Evolutionary conservation across 2,888 invertebrate genomes (phyloP).

Genomic region (Lypha dubia): DNA sequence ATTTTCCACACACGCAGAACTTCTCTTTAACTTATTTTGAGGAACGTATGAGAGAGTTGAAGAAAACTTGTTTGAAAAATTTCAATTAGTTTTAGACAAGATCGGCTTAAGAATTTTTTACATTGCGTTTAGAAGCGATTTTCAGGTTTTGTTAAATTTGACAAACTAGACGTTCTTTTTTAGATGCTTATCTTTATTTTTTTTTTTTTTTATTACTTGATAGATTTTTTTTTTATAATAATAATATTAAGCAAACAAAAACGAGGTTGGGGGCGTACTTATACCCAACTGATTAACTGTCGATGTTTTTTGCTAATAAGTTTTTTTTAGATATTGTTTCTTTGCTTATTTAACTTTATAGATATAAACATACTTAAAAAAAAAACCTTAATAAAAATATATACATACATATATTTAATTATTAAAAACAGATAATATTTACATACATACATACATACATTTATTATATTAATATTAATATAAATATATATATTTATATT

Average conservation of each 20-base stretch:
- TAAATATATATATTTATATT: constrained; percentile 13
- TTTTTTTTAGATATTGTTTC: constrained; percentile 51
- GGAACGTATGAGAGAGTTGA: too few species aligned
- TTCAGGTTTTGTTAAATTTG: constrained; percentile 3
- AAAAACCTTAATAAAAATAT: constrained; percentile 47
- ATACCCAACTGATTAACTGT: constrained; percentile 80
- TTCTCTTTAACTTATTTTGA: too few species aligned
- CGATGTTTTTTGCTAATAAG: constrained; percentile 81
- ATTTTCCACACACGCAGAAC: too few species aligned
- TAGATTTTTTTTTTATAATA: too few species aligned
- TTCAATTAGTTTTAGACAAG: neutral
- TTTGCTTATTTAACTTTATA: constrained; percentile 17
- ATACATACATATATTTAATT: constrained; percentile 42
- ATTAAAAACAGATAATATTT: constrained; percentile 58
- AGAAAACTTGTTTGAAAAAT: constrained; percentile 13
- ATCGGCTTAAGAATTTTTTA: neutral
- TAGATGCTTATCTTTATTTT: constrained; percentile 13
- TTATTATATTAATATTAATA: neutral
- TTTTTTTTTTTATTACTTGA: constrained; percentile 56
- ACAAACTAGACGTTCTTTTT: neutral
- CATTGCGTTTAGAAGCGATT: constrained; percentile 4
- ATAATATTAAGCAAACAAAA: constrained; percentile 66
- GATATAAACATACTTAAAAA: constrained; percentile 10
- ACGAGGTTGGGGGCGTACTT: constrained; percentile 65
- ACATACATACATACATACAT: constrained; percentile 22